Evolutionary conservation across 2,888 invertebrate species (phyloP), one percentile per base, ranked within the genome.

Genomic region (Lithosia quadra): DNA sequence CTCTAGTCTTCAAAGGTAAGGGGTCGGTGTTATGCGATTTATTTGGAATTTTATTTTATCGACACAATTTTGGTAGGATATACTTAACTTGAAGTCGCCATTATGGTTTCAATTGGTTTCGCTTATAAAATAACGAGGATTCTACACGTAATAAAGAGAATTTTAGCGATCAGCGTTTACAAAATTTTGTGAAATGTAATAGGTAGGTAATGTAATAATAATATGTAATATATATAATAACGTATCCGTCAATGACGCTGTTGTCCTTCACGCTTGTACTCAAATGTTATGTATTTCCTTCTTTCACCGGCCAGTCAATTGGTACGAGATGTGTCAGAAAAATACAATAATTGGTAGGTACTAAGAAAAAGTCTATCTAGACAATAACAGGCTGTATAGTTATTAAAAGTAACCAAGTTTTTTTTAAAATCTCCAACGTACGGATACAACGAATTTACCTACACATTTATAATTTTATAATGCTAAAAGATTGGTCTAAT

Each of bases 401-500:
- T 11, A 5, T 2, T 43, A 43, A n/a, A n/a, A n/a, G n/a, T n/a
- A 49, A 49, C 1, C n/a, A n/a, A n/a, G n/a, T n/a, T n/a, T n/a
- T n/a, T n/a, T n/a, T n/a, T n/a, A n/a, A n/a, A n/a, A n/a, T n/a
- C n/a, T n/a, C n/a, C n/a, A n/a, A n/a, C n/a, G n/a, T n/a, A n/a
- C n/a, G n/a, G n/a, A n/a, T n/a, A n/a, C n/a, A n/a, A n/a, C n/a
- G n/a, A n/a, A n/a, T n/a, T n/a, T n/a, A n/a, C n/a, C n/a, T n/a
- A n/a, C n/a, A n/a, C n/a, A n/a, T n/a, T n/a, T n/a, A n/a, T n/a
- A n/a, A n/a, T n/a, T n/a, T n/a, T n/a, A n/a, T n/a, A n/a, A n/a
- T n/a, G n/a, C n/a, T n/a, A n/a, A n/a, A n/a, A 72, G 39, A 67
- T 69, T 13, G 10, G 43, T 49, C 43, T 49, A 18, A 49, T n/a